A percentile compares a stretch with the other conserved stretches of the same genome.
These are phyloP conservation scores for Parnassius orleans DNA, from an alignment of 2,888 invertebrate genomes.

Conservation along the genomic window DNA sequence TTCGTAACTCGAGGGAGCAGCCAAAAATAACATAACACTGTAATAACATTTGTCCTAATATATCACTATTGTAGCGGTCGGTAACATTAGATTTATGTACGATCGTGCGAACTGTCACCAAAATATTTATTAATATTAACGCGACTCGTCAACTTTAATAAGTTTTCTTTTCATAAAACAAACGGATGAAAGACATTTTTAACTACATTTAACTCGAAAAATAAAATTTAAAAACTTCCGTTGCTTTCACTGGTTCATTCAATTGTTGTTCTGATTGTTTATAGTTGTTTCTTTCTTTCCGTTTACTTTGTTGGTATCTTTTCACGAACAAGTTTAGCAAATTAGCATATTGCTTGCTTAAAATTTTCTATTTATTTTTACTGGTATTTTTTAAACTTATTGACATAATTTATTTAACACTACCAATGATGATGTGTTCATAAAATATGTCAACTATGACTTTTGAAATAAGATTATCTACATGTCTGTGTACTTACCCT, in stretches of 20 bases:
- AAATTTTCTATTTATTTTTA: too few relatives aligned
- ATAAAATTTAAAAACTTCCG: constrained; percentile 9
- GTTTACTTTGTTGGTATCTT: constrained; percentile 3
- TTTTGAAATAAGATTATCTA: too few relatives aligned
- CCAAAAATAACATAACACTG: constrained; percentile 74
- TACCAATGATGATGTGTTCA: too few relatives aligned
- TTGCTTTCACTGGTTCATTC: constrained; percentile 9
- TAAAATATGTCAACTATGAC: too few relatives aligned
- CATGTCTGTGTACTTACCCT: too few relatives aligned
- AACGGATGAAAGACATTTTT: constrained; percentile 2
- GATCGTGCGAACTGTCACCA: constrained; percentile 66
- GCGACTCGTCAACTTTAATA: background rate
- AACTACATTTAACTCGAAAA: background rate
- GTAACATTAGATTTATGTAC: constrained; percentile 64
- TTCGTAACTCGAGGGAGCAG: constrained; percentile 53
- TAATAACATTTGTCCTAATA: constrained; percentile 76
- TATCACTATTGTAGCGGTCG: constrained; percentile 72
- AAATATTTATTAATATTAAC: constrained; percentile 14
- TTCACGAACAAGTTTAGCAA: background rate
- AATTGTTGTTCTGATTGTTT: constrained; percentile 6
- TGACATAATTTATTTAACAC: too few relatives aligned
- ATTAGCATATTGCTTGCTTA: background rate
- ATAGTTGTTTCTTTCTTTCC: constrained; percentile 4
- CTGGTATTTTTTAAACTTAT: too few relatives aligned
- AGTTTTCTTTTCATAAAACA: constrained; percentile 3